A percentile compares a stretch with the other conserved stretches of the same genome.
Conservation (phyloP, 2,113 vertebrate genomes). For the Nansenia antarctica region DNA sequence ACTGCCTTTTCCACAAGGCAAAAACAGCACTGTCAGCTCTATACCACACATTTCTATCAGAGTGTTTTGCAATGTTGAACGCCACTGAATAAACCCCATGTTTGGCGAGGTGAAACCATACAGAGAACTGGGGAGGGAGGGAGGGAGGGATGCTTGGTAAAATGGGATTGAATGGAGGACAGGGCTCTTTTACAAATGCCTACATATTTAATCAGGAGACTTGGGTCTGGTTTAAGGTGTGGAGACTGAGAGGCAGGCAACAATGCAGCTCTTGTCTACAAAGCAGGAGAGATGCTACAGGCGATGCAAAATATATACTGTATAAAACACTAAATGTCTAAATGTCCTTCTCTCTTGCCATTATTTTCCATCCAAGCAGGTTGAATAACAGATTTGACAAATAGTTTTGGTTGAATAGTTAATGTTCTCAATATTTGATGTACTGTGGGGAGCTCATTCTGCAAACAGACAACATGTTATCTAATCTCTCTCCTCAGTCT, state of each 20-base stretch:
- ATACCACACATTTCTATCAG: background rate
- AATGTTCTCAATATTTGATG: too few species aligned
- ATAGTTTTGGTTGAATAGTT: background rate
- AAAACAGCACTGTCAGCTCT: background rate
- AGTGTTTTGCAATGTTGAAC: background rate
- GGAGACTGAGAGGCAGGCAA: background rate
- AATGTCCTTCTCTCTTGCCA: background rate
- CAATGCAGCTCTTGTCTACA: background rate
- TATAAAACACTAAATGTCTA: background rate
- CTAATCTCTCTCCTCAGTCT: background rate
- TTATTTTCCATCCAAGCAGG: background rate
- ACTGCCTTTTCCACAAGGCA: too few species aligned
- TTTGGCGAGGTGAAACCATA: constrained; percentile 4
- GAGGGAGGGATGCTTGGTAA: background rate
- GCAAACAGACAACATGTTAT: too few species aligned
- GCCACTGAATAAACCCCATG: background rate
- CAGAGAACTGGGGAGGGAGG: constrained; percentile 4
- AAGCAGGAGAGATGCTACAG: background rate
- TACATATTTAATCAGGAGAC: constrained; percentile 67
- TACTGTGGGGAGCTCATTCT: too few species aligned
- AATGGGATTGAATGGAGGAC: constrained; percentile 34
- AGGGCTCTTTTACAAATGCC: constrained; percentile 60
- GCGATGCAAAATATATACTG: too few species aligned
- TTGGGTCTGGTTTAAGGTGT: constrained; percentile 22
- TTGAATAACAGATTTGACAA: background rate